Evolutionary conservation across 2,888 invertebrate species (phyloP).

Genomic region (Eustalomyia histrio): DNA sequence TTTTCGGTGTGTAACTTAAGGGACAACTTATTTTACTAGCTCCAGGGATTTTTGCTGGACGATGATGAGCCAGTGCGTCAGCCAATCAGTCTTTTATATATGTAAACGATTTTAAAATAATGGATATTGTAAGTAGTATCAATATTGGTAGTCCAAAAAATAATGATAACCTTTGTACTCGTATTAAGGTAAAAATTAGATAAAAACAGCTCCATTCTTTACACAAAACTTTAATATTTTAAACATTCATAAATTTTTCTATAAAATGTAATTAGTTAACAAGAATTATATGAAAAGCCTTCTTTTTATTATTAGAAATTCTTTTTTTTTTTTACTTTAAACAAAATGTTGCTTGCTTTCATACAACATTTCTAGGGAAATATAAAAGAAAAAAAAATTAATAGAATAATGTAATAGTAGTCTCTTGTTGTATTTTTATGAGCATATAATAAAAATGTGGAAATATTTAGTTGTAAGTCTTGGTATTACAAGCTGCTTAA

Average conservation of each 20-base stretch:
- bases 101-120: no score
- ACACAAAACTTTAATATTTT: background rate
- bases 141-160: no score
- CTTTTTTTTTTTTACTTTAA: background rate
- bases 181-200: no score
- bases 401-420: background rate
- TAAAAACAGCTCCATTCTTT: no score
- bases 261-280: background rate
- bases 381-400: background rate
- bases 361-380: background rate
- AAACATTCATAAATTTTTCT: background rate
- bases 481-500: background rate
- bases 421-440: background rate
- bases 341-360: background rate
- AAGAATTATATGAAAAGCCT: background rate
- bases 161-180: no score
- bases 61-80: no score
- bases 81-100: no score
- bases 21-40: no score
- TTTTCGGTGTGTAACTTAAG: no score
- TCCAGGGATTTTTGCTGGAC: no score
- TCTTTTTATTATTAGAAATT: background rate
- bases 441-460: background rate
- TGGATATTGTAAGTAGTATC: no score
- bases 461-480: background rate